Evolutionary conservation across 1,140 invertebrate genomes (phyloP), one percentile per base, ranked within the genome.

Genomic region (Ctenoplectra terminalis): DNA sequence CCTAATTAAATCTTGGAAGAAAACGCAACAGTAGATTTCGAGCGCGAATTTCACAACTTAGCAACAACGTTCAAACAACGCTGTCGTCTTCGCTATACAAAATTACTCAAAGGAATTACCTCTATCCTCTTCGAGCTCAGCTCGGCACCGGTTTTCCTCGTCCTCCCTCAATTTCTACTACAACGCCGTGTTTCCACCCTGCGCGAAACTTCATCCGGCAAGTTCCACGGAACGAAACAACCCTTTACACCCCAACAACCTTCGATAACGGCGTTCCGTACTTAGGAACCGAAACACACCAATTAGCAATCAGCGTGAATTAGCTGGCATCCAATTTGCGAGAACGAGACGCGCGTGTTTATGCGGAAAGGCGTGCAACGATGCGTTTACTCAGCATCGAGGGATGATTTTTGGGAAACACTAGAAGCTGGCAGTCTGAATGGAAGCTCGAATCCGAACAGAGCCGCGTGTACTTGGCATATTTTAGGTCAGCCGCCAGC

Each of bases 401-500:
- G 31, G 26, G 48, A 9, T 8, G 37, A 23, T 29, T 66, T 52
- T 13, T 13, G 6, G 11, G 26, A 17, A 26, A 48, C 29, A 61
- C 29, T 34, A 11, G 34, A n/a, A 37, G 7, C 13, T 3, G 37
- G 50, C 15, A 58, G 26, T 1, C 54, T 11, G 63, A 37, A n/a
- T 40, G 74, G 34, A 63, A 29, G 37, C 40, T 69, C 5, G 26
- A 23, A 52, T 70, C 29, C 72, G 76, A 72, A 86, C 82, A 81
- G 82, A 72, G 77, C 48, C 63, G 63, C 67, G 52, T 84, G 82
- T 69, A 81, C 82, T 80, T 72, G 81, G 64, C 63, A 72, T 73
- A 81, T 86, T 86, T 83, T 77, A 84, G 84, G 82, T 86, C 82
- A 84, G 40, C 50, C 72, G 50, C 48, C 69, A 60, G 76, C 70